phyloP scores from a whole-genome alignment of 2,113 vertebrate genomes.

The Micronisus gabar region DNA sequence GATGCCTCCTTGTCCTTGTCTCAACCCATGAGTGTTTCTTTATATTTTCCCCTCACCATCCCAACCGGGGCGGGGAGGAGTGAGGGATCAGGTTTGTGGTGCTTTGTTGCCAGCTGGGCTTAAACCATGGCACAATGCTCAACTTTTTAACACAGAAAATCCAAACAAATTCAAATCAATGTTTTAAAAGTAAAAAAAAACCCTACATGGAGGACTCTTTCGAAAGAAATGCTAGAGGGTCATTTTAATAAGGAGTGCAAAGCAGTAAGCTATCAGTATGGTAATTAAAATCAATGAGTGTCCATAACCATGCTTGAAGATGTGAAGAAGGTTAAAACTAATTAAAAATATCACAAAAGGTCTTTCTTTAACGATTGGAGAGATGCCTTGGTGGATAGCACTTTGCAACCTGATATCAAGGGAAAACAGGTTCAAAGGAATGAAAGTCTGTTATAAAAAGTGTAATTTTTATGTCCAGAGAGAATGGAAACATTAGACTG shows the following conservation, averaged over 20 bases:
- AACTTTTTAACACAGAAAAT: background rate
- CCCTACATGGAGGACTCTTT: background rate
- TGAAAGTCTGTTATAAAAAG: background rate
- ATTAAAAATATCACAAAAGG: constrained; percentile 55
- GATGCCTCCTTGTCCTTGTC: no score
- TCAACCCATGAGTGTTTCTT: no score
- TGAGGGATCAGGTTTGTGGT: no score
- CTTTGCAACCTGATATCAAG: background rate
- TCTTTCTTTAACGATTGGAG: constrained; percentile 2
- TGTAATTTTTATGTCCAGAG: background rate
- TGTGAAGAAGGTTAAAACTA: constrained; percentile 50
- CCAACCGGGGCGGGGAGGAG: no score
- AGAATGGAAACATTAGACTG: background rate
- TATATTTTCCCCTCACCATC: no score
- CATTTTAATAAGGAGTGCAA: constrained; percentile 38
- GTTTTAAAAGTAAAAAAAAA: background rate
- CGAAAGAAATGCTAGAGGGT: constrained; percentile 6
- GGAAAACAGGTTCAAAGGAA: constrained; percentile 13
- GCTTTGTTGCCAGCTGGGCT: no score
- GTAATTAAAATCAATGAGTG: constrained; percentile 60
- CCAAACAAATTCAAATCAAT: background rate
- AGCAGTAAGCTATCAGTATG: constrained; percentile 11
- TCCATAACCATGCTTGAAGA: constrained; percentile 40
- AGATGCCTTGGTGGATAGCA: background rate
- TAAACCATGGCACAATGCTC: background rate